Percentiles rank a stretch among this genome's conserved stretches.
These are phyloP conservation scores for Caranx ignobilis DNA, from an alignment of 2,113 vertebrate species.

Conservation along the genomic window DNA sequence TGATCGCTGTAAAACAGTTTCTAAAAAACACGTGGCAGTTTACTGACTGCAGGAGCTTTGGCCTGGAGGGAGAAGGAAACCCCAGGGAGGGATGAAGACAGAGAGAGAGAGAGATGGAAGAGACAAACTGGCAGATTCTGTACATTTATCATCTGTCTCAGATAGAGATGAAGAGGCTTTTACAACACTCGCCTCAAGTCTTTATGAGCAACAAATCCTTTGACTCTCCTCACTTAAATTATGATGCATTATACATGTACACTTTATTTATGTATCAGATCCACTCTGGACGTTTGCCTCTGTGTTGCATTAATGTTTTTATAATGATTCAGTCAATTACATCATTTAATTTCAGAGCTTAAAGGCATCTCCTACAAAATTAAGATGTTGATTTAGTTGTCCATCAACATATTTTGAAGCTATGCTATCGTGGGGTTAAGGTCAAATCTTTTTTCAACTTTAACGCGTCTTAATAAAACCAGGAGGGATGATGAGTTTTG, in stretches of 20 bases:
- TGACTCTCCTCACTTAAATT: background rate
- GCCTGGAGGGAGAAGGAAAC: constrained; percentile 45
- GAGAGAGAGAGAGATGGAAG: constrained; percentile 14
- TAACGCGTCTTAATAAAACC: background rate
- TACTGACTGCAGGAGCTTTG: constrained; percentile 64
- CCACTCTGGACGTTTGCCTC: background rate
- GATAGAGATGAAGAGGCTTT: constrained; percentile 26
- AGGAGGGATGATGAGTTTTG: background rate
- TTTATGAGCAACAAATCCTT: background rate
- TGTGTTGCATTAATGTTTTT: background rate
- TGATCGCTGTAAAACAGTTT: constrained; percentile 67
- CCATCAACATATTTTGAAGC: too few relatives aligned
- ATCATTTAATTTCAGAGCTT: background rate
- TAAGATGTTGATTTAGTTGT: too few relatives aligned
- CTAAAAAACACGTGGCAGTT: constrained; percentile 72
- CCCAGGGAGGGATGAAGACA: constrained; percentile 29
- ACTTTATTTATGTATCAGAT: background rate
- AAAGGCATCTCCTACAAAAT: too few relatives aligned
- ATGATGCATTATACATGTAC: background rate
- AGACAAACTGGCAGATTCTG: constrained; percentile 42
- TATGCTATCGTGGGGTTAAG: too few relatives aligned
- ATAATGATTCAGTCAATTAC: background rate
- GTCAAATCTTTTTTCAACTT: too few relatives aligned
- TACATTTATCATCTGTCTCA: constrained; percentile 28
- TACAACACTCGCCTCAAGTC: background rate